Evolutionary conservation across 2,888 invertebrate species (phyloP), one percentile per base, ranked within the genome.

Genomic region (Stenodema calcarata): DNA sequence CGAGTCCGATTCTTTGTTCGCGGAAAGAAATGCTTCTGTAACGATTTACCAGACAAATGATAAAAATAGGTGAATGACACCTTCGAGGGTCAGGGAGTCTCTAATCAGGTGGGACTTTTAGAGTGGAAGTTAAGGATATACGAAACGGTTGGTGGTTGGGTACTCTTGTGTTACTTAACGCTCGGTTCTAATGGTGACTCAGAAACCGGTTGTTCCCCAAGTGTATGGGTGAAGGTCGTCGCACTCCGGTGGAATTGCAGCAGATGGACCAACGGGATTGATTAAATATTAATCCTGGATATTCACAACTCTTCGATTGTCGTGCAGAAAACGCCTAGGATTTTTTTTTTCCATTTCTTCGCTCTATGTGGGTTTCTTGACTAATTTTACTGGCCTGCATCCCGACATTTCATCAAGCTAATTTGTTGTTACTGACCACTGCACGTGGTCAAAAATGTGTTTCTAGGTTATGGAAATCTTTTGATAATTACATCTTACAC

Each of bases 181-280:
- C 11, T 41, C 0, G 73, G 41, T 30, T 35, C 73, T 30, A 16
- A 35, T 28, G 54, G 54, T 80, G 80, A 80, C 47, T 80, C 80
- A 80, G 47, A 16, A 80, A 80, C 80, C 80, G 80, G 80, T 80
- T 80, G 80, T 30, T 75, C 75, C 18, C 42, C 75, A 62, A 62
- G 62, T 23, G 41, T 73, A 27, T 80, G 80, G 54, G 80, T 80
- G 80, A 80, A 80, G 80, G 80, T 80, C 80, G 80, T 80, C 80
- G 80, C 80, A 54, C 80, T 80, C 80, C n/a, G 35, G 28, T 30
- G 47, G 80, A 80, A 80, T 80, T 54, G 80, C 80, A 54, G 30
- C 50, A 47, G 80, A 80, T 54, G 35, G 73, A 4, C 44, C 78
- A 44, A 78, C 78, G 78, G 75, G 75, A 75, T 42, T 75, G 62